Base-by-base conservation (phyloP, 2,888 invertebrate genomes). In the Eristalinus aeneus region DNA sequence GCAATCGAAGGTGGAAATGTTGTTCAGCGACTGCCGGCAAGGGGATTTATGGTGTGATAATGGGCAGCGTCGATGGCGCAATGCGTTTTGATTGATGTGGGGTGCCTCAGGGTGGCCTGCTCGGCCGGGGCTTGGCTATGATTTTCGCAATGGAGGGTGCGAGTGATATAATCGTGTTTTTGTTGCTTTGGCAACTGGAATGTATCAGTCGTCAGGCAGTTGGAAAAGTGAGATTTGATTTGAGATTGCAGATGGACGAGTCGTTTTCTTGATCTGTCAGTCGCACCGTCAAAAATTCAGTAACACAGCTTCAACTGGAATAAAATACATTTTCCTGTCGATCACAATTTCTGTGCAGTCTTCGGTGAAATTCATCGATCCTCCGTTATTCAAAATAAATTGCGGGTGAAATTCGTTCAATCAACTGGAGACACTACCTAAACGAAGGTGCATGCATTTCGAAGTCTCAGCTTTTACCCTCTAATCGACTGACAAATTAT, bases 1-100 rank as follows among this genome's bases (percentile, higher is more conserved):
- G 61, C 75, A 60, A 76, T 54, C 10, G 54, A 46, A 68, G 68
- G 68, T 67, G 79, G 67, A 54, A 74, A 61, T 61, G 32, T 75
- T 56, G 39, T 34, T 6, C 8, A 9, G 34, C 34, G 16, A 27
- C 16, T 39, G 16, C 54, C 63, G 58, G 36, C 73, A 72, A 81
- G 34, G 75, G 68, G 60, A 73, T 81, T 81, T 61, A 85, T 81
- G 67, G 46, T 16, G 34, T 20, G 46, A 64, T 76, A 68, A 73
- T 80, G 72, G 34, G 64, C 58, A 68, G 60, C 58, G 46, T 6
- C 46, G 46, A 16, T 46, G 56, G 56, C 56, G 56, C 56, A 23
- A 27, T 56, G 56, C 23, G 56, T 12, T 12, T 4, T 27, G 56
- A 56, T 27, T 3, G 22, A 56, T 46, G 46, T 46, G 46, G 46